Evolutionary conservation across 2,797 vertebrate species (phyloP), one percentile per base, ranked within the genome.

Genomic region (Sebastes goodei): DNA sequence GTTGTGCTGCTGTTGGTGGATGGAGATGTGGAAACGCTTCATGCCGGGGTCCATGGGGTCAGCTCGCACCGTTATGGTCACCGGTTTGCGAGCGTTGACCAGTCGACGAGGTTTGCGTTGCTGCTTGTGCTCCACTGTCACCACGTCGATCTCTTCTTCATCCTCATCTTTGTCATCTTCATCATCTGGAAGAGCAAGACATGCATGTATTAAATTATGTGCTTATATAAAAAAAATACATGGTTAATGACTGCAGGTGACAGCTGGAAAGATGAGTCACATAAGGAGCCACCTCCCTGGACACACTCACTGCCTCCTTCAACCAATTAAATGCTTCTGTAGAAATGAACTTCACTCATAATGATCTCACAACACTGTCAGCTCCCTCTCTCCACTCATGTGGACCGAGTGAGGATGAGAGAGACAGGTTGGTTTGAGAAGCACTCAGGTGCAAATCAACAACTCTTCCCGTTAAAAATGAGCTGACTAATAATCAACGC

Each of bases 1-100:
- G 94, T 98, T 98, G 92, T 98, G 97, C 84, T 98, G 97, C 87
- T 98, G 97, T 88, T 98, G 97, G 88, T 98, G 97, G 84, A 98
- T 97, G 1, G 97, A 97, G 85, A 98, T 98, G 92, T 98, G 97
- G 93, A 98, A 98, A 10, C 93, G 97, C 73, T 98, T 98, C 93
- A 96, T 97, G 86, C 97, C 95, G 8, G 96, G 96, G 81, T 98
- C 97, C 70, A 97, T 86, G 6, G 96, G 96, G 89, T 97, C 97
- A 0, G 96, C 96, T 0, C 96, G 94, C 74, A 98, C 96, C 0
- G 97, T 98, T 87, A 98, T 97, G 82, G 97, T 98, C 80, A 98
- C 97, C 0, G 97, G 97, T 76, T 97, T 96, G 65, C 97, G 95
- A 59, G 94, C 69, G 77, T 91, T 87, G 32, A 97, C 94, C 2